These are phyloP conservation scores for Laticauda colubrina DNA, from an alignment of 2,113 vertebrate species.

Conservation along the genomic window DNA sequence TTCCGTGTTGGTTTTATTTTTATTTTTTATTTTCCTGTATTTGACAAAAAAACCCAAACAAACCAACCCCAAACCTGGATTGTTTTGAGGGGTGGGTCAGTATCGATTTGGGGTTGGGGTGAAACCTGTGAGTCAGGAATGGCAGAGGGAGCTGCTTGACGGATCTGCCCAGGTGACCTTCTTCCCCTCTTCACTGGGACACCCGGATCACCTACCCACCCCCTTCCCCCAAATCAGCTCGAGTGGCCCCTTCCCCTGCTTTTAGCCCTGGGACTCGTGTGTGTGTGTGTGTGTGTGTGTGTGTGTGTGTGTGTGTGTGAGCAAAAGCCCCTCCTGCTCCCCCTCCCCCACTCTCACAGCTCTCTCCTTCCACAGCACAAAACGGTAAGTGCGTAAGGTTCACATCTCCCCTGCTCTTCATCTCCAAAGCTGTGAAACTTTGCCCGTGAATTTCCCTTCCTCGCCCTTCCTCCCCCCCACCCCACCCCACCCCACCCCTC, in stretches of 20 bases:
- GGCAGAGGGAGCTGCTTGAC: background rate
- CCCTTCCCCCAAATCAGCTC: background rate
- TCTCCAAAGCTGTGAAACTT: background rate
- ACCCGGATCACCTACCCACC: background rate
- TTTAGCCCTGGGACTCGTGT: background rate
- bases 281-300: too few species aligned
- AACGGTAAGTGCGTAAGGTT: background rate
- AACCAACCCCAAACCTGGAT: background rate
- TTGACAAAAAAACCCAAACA: background rate
- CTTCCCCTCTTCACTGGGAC: background rate
- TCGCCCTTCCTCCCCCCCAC: too few species aligned
- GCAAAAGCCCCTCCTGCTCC: background rate
- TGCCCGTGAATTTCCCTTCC: background rate
- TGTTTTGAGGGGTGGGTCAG: background rate
- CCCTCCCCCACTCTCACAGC: background rate
- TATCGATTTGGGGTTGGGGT: background rate
- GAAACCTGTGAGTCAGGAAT: background rate
- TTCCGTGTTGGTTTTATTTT: background rate
- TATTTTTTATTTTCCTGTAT: background rate
- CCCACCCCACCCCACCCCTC: too few species aligned
- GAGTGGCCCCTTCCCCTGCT: background rate
- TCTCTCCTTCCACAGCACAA: background rate
- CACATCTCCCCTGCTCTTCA: fast-evolving
- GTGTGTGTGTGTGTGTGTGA: background rate
- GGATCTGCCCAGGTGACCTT: background rate